These are phyloP conservation scores for Anguilla pacifica DNA, from an alignment of 2,797 vertebrate species.

Conservation along the genomic window DNA sequence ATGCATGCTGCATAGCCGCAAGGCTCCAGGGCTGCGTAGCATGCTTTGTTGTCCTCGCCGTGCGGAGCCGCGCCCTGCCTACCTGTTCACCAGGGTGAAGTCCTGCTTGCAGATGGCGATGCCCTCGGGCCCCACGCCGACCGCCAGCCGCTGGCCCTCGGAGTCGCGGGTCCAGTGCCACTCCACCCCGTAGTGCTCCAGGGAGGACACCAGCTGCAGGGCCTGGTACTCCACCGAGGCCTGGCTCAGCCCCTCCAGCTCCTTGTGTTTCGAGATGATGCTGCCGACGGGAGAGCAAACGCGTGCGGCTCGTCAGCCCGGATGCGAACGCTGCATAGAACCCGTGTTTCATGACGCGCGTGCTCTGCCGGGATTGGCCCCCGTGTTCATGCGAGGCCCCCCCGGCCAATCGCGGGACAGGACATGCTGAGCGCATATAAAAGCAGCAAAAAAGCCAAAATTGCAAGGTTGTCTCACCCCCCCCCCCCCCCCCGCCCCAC, in stretches of 20 bases:
- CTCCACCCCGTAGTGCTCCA: slow-evolving; percentile 95
- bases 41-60: background rate
- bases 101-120: slow-evolving; percentile 93
- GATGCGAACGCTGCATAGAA: background rate
- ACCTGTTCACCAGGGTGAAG: slow-evolving; percentile 91
- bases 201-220: slow-evolving; percentile 86
- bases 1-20: background rate
- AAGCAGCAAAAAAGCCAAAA: background rate
- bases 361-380: background rate
- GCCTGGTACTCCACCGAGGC: slow-evolving; percentile 91
- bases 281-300: slow-evolving; percentile 63
- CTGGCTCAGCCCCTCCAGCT: slow-evolving; percentile 83
- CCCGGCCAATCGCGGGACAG: background rate
- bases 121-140: slow-evolving; percentile 94
- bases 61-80: background rate
- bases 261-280: slow-evolving; percentile 88
- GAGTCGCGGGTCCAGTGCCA: slow-evolving; percentile 94
- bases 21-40: background rate
- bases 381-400: too few species aligned
- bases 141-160: slow-evolving; percentile 82
- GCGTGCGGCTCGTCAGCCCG: background rate
- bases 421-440: background rate
- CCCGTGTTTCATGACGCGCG: background rate
- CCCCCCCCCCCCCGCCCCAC: background rate
- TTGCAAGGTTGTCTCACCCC: background rate